A percentile compares a stretch with the other conserved stretches of the same genome.
Conservation (phyloP, 64 coral and sea anemone species). For the Pachyseris speciosa region DNA sequence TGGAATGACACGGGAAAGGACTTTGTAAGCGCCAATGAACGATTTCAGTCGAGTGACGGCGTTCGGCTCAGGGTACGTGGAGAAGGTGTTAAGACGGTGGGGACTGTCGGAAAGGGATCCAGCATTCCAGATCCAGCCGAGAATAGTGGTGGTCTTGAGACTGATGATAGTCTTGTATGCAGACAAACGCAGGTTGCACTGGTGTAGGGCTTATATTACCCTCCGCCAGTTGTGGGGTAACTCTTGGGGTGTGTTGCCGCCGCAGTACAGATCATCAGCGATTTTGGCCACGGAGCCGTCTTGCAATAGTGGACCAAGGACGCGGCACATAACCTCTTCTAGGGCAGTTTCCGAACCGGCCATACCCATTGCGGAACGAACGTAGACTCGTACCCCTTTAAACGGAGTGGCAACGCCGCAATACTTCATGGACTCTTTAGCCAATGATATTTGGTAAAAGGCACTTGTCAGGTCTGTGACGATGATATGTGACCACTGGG, state of each 20-base stretch:
- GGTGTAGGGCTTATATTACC: too few species aligned
- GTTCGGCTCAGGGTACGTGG: not conserved
- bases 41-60: not conserved
- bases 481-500: conserved; percentile 23
- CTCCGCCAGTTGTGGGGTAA: too few species aligned
- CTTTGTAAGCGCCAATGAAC: not conserved
- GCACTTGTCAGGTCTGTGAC: too few species aligned
- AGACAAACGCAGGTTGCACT: too few species aligned
- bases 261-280: conserved; percentile 40
- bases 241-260: too few species aligned
- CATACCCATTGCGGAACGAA: too few species aligned
- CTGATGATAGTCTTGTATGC: too few species aligned
- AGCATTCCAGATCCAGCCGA: not conserved
- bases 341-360: too few species aligned
- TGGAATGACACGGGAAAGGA: not conserved
- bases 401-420: not conserved
- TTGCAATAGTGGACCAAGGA: not conserved
- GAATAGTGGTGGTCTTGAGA: too few species aligned
- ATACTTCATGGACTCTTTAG: too few species aligned
- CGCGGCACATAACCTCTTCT: conserved; percentile 48
- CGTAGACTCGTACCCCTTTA: not conserved
- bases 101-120: not conserved
- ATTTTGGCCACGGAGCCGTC: conserved; percentile 22
- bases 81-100: not conserved
- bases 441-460: too few species aligned